Evolutionary conservation across 2,113 vertebrate species (phyloP).

Genomic region (Rhipidura dahli): DNA sequence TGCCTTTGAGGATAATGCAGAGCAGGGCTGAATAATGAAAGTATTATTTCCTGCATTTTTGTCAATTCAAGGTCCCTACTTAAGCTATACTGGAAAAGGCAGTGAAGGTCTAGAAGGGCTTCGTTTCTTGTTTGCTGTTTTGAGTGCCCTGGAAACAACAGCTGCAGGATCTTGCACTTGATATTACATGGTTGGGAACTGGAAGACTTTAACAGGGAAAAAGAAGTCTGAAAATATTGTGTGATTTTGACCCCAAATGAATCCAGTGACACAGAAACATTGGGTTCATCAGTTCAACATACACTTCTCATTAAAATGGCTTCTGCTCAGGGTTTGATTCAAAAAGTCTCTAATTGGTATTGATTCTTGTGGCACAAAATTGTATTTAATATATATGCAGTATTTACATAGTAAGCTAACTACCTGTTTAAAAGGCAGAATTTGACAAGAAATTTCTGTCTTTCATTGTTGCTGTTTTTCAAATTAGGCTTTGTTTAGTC

Average conservation of each 20-base stretch:
- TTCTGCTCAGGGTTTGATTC: background rate
- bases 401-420: slow-evolving; percentile 8
- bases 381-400: background rate
- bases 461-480: fast-evolving
- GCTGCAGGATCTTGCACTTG: background rate
- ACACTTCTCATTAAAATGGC: slow-evolving; percentile 39
- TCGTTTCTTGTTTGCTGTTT: slow-evolving; percentile 23
- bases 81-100: slow-evolving; percentile 41
- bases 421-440: background rate
- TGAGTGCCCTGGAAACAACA: slow-evolving; percentile 5
- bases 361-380: slow-evolving; percentile 6
- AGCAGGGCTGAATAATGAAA: slow-evolving; percentile 60
- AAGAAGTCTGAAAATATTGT: slow-evolving; percentile 31
- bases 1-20: slow-evolving; percentile 66
- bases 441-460: background rate
- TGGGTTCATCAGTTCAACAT: slow-evolving; percentile 22
- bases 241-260: slow-evolving; percentile 15
- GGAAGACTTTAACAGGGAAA: background rate
- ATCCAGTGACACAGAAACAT: slow-evolving; percentile 26
- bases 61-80: slow-evolving; percentile 50
- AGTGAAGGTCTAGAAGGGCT: slow-evolving; percentile 10
- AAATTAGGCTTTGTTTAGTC: background rate
- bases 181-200: background rate
- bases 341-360: slow-evolving; percentile 3
- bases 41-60: slow-evolving; percentile 54